A percentile compares a stretch with the other conserved stretches of the same genome.
Evolutionary conservation across 2,113 vertebrate species (phyloP).

Genomic region (Perognathus longimembris): DNA sequence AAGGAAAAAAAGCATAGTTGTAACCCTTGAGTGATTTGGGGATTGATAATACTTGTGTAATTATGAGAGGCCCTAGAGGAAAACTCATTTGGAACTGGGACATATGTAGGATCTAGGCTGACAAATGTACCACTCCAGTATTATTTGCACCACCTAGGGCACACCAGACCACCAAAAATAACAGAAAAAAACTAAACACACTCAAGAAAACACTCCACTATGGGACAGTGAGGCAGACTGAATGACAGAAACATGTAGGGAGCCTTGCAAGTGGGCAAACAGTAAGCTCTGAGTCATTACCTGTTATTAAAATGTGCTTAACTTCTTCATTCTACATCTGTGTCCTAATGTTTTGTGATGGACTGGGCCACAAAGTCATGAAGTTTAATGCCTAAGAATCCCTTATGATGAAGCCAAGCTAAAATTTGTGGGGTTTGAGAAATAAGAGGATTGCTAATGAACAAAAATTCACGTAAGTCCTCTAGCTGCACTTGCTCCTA

Average conservation of each 20-base stretch:
- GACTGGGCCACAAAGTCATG: background rate
- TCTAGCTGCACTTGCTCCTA: background rate
- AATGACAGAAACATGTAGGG: background rate
- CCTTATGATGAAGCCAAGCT: background rate
- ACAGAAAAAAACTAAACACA: background rate
- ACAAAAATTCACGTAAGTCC: background rate
- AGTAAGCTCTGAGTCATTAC: background rate
- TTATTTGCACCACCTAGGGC: background rate
- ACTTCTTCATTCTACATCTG: background rate
- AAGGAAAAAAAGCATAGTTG: background rate
- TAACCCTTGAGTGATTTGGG: background rate
- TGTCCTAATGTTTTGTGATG: background rate
- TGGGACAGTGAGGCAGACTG: background rate
- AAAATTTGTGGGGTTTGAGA: background rate
- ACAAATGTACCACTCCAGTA: background rate
- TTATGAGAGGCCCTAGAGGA: background rate
- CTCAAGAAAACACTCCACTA: background rate
- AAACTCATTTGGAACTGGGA: background rate
- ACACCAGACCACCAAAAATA: background rate
- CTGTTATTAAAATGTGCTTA: background rate
- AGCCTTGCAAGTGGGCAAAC: background rate
- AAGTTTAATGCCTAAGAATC: background rate
- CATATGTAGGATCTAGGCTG: background rate
- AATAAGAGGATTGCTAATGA: background rate
- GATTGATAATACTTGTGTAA: background rate